Evolutionary conservation across 2,888 invertebrate species (phyloP).

Genomic region (Mythimna ferrago): DNA sequence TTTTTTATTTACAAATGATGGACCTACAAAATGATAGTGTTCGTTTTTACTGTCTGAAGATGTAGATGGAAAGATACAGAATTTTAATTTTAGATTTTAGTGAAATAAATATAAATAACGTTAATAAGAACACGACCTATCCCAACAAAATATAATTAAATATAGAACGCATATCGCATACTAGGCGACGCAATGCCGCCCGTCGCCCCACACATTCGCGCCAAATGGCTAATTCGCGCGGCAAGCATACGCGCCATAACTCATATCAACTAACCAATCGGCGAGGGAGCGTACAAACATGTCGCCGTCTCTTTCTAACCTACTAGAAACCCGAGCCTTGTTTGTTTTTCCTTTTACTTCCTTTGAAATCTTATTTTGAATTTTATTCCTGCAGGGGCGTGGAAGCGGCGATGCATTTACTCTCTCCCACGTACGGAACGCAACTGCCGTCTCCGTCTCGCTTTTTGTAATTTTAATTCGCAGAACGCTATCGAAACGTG

Average conservation of each 20-base stretch:
- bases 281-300: slow-evolving; percentile 77
- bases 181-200: slow-evolving; percentile 71
- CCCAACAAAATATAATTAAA: slow-evolving; percentile 58
- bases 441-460: slow-evolving; percentile 80
- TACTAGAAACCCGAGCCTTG: slow-evolving; percentile 85
- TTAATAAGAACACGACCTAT: slow-evolving; percentile 56
- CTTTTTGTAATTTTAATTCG: slow-evolving; percentile 91
- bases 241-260: slow-evolving; percentile 88
- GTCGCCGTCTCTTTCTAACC: slow-evolving; percentile 84
- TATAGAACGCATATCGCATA: slow-evolving; percentile 50
- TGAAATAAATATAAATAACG: neutral
- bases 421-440: slow-evolving; percentile 81
- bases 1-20: neutral
- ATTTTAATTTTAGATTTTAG: neutral
- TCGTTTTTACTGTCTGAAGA: neutral
- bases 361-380: slow-evolving; percentile 90
- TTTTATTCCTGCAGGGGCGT: slow-evolving; percentile 90
- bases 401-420: slow-evolving; percentile 91
- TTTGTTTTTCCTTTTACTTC: slow-evolving; percentile 89
- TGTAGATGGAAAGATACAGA: neutral
- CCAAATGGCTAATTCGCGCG: slow-evolving; percentile 89
- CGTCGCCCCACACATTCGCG: slow-evolving; percentile 85
- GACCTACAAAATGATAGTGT: too few relatives aligned
- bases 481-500: slow-evolving; percentile 89
- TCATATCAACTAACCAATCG: slow-evolving; percentile 87